These are phyloP conservation scores for Conops quadrifasciatus DNA, from an alignment of 2,888 invertebrate genomes.

Conservation along the genomic window DNA sequence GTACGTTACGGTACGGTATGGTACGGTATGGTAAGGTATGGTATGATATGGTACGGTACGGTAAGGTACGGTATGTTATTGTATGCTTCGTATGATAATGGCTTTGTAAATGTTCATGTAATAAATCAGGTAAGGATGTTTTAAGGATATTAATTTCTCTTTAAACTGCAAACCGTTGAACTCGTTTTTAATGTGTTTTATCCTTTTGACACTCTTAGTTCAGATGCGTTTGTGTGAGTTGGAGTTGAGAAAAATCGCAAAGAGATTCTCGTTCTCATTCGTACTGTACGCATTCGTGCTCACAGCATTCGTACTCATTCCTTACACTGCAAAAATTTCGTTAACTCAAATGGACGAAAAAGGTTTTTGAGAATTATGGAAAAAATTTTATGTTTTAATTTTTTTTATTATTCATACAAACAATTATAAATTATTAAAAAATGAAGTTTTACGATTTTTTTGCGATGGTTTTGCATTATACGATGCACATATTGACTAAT, in stretches of 20 bases:
- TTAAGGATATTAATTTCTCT: conserved; percentile 57
- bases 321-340: too few relatives aligned
- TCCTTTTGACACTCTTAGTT: conserved; percentile 44
- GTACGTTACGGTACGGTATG: not conserved
- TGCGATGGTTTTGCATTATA: too few relatives aligned
- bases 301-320: too few relatives aligned
- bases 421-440: too few relatives aligned
- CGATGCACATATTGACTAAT: too few relatives aligned
- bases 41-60: conserved; percentile 43
- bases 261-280: conserved; percentile 19
- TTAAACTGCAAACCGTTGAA: conserved; percentile 53
- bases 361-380: too few relatives aligned
- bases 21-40: not conserved
- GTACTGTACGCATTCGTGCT: too few relatives aligned
- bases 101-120: conserved; percentile 56
- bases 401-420: too few relatives aligned
- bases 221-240: conserved; percentile 16
- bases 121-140: conserved; percentile 58
- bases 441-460: too few relatives aligned
- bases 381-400: too few relatives aligned
- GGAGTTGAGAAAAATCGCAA: not conserved
- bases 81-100: conserved; percentile 48
- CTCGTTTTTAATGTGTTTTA: conserved; percentile 42
- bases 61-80: not conserved
- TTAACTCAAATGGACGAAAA: too few relatives aligned